A percentile compares a stretch with the other conserved stretches of the same genome.
Evolutionary conservation across 2,888 invertebrate genomes (phyloP).

Genomic region (Danaus chrysippus): DNA sequence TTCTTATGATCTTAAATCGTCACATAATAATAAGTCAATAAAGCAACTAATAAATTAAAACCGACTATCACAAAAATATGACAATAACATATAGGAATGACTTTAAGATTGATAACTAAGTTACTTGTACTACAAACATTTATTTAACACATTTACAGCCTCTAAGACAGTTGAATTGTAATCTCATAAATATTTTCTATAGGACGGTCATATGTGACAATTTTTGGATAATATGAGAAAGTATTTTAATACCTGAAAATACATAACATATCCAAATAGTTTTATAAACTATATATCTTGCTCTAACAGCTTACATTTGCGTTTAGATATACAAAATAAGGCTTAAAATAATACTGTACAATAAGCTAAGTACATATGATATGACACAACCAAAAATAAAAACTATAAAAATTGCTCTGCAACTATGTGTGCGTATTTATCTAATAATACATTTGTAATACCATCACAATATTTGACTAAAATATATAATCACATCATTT

Average conservation of each 20-base stretch:
- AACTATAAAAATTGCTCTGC: slow-evolving; percentile 4
- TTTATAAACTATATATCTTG: not conserved
- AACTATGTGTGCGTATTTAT: slow-evolving; percentile 6
- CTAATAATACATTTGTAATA: slow-evolving; percentile 12
- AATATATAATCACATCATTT: not conserved
- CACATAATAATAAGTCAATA: not conserved
- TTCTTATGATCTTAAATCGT: slow-evolving; percentile 2
- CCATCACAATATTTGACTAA: slow-evolving; percentile 17
- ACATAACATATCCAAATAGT: no score
- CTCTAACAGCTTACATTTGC: not conserved
- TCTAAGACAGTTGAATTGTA: no score
- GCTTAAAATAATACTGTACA: not conserved
- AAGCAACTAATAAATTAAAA: not conserved
- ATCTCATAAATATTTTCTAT: no score
- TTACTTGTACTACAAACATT: no score
- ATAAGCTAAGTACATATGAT: slow-evolving; percentile 23
- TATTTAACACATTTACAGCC: no score
- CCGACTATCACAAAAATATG: not conserved
- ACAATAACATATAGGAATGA: not conserved
- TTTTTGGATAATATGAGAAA: no score
- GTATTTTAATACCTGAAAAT: no score
- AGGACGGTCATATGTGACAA: no score
- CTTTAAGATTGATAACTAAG: no score
- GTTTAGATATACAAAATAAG: not conserved
- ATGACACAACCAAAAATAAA: slow-evolving; percentile 28